Conservation (phyloP, 2,797 vertebrate genomes). For the Varecia variegata region DNA sequence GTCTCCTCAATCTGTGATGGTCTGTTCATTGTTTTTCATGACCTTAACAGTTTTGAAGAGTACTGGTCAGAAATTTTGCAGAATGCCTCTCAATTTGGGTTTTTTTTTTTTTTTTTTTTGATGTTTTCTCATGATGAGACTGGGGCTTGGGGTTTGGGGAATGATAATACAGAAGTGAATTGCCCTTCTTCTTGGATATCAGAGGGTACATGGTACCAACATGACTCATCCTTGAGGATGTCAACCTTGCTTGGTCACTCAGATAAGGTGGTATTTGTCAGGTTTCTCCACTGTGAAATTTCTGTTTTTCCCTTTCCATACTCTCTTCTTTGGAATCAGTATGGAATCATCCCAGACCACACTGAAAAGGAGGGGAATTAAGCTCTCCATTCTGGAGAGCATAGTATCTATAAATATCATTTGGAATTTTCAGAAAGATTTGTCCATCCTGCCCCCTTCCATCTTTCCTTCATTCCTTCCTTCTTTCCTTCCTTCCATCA, state of each 20-base stretch:
- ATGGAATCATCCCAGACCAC: not conserved
- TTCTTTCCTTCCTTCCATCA: not conserved
- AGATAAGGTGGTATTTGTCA: not conserved
- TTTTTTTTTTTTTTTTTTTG: not conserved
- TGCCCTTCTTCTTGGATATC: not conserved
- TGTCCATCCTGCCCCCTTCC: not conserved
- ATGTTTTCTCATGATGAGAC: not conserved
- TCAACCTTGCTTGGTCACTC: not conserved
- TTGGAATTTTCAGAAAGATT: not conserved
- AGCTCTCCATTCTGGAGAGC: not conserved
- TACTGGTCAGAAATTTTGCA: not conserved
- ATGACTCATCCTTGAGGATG: not conserved
- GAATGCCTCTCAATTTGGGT: not conserved
- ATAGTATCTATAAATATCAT: not conserved
- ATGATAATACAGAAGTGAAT: not conserved
- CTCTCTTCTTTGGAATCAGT: not conserved
- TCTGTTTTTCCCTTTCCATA: not conserved
- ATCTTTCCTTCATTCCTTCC: not conserved
- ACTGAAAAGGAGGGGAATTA: not conserved
- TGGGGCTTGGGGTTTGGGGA: not conserved
- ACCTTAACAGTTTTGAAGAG: not conserved
- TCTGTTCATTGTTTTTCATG: not conserved
- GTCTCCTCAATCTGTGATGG: not conserved
- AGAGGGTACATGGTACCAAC: not conserved
- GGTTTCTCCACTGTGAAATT: not conserved